These are phyloP conservation scores for Ophion costatus DNA, from an alignment of 2,888 invertebrate species.

Conservation along the genomic window DNA sequence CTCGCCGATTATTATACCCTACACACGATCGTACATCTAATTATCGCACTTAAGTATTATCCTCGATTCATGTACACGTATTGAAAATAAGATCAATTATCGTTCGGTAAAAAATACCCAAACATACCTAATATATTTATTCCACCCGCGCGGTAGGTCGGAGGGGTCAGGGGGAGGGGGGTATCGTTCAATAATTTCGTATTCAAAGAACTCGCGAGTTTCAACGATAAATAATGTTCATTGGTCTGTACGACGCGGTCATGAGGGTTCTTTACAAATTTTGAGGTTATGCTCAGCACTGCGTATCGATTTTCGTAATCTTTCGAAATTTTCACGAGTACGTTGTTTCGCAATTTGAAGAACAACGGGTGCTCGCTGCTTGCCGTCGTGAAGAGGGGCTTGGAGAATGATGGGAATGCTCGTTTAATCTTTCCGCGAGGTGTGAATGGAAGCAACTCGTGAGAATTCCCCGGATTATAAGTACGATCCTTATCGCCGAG, in stretches of 20 bases:
- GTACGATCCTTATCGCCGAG: slow-evolving; percentile 71
- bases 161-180: slow-evolving; percentile 61
- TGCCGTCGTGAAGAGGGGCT: too few species aligned
- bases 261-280: slow-evolving; percentile 61
- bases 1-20: slow-evolving; percentile 60
- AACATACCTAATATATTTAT: slow-evolving; percentile 69
- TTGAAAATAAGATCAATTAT: slow-evolving; percentile 77
- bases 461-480: slow-evolving; percentile 69
- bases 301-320: slow-evolving; percentile 10
- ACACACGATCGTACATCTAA: slow-evolving; percentile 49
- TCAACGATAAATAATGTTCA: slow-evolving; percentile 80
- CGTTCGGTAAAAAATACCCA: slow-evolving; percentile 79
- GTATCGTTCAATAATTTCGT: slow-evolving; percentile 62
- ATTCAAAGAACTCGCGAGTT: slow-evolving; percentile 25
- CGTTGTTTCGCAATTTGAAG: not conserved
- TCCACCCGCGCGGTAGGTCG: slow-evolving; percentile 49
- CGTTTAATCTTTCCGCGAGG: not conserved
- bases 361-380: not conserved
- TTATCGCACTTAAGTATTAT: slow-evolving; percentile 74
- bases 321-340: slow-evolving; percentile 34
- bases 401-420: slow-evolving; percentile 12
- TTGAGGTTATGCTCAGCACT: slow-evolving; percentile 45
- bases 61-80: slow-evolving; percentile 77
- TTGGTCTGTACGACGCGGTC: slow-evolving; percentile 80
- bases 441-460: slow-evolving; percentile 15